phyloP scores from a whole-genome alignment of 2,797 vertebrate species.

The Eupleurogrammus muticus region DNA sequence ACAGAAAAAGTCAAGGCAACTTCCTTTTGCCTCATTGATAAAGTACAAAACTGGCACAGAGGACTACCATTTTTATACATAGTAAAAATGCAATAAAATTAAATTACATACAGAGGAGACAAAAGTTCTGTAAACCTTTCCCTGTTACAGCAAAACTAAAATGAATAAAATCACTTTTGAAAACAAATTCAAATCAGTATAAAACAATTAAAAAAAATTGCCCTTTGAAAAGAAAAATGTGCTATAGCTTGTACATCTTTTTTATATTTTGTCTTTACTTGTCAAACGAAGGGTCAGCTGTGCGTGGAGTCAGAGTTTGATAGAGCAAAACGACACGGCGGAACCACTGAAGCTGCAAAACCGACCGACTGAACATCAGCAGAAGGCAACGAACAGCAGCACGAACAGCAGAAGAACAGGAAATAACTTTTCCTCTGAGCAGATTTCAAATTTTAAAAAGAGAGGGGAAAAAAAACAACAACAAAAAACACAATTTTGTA shows the following conservation, averaged over 20 bases:
- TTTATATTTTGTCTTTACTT: conserved; percentile 51
- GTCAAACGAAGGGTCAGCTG: conserved; percentile 51
- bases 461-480: conserved; percentile 13
- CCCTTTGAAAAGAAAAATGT: conserved; percentile 80
- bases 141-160: conserved; percentile 94
- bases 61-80: conserved; percentile 96
- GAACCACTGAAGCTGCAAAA: conserved; percentile 49
- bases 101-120: conserved; percentile 92
- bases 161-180: conserved; percentile 91
- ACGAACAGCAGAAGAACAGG: conserved; percentile 48
- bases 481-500: conserved; percentile 12
- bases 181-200: conserved; percentile 90
- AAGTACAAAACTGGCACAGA: conserved; percentile 99
- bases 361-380: conserved; percentile 72
- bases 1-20: conserved; percentile 91
- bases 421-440: conserved; percentile 32
- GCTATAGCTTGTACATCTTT: conserved; percentile 84
- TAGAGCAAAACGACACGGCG: conserved; percentile 37
- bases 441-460: conserved; percentile 36
- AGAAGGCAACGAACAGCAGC: conserved; percentile 66
- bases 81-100: conserved; percentile 99
- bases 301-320: conserved; percentile 72
- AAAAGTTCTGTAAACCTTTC: conserved; percentile 89
- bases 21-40: conserved; percentile 90
- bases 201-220: conserved; percentile 83